Evolutionary conservation across 2,113 vertebrate species (phyloP).

Genomic region (Grantiella picta): DNA sequence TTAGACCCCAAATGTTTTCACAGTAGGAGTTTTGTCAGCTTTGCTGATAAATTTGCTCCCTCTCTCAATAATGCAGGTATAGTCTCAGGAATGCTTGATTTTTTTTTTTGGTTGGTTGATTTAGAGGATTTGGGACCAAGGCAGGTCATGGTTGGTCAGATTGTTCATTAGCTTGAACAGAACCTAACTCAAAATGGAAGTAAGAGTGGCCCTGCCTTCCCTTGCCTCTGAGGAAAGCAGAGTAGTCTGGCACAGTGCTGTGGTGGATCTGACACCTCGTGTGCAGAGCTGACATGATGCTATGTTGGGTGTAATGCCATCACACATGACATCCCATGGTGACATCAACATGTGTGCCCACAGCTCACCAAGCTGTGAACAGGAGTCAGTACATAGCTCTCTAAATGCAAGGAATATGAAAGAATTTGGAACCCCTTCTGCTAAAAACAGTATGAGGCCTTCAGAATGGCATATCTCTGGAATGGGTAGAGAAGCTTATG

Average conservation of each 20-base stretch:
- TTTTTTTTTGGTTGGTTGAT: neutral
- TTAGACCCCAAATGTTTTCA: constrained; percentile 7
- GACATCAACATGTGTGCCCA: neutral
- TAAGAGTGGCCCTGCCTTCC: neutral
- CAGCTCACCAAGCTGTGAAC: neutral
- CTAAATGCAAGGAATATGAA: neutral
- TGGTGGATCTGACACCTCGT: neutral
- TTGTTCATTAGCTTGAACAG: neutral
- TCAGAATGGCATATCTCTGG: neutral
- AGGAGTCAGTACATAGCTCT: neutral
- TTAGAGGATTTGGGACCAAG: neutral
- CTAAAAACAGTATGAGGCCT: neutral
- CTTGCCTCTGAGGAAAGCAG: neutral
- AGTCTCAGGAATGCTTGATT: neutral
- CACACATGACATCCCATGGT: rapidly evolving
- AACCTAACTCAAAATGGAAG: neutral
- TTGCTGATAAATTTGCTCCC: neutral
- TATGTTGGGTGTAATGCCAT: rapidly evolving
- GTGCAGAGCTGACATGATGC: neutral
- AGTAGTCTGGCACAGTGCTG: neutral
- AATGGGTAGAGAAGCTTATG: neutral
- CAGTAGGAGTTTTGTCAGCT: neutral
- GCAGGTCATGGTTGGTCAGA: neutral
- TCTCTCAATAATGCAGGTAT: neutral
- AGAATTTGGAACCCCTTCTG: neutral